Base-by-base conservation (phyloP, 2,113 vertebrate genomes). In the Grus americana region DNA sequence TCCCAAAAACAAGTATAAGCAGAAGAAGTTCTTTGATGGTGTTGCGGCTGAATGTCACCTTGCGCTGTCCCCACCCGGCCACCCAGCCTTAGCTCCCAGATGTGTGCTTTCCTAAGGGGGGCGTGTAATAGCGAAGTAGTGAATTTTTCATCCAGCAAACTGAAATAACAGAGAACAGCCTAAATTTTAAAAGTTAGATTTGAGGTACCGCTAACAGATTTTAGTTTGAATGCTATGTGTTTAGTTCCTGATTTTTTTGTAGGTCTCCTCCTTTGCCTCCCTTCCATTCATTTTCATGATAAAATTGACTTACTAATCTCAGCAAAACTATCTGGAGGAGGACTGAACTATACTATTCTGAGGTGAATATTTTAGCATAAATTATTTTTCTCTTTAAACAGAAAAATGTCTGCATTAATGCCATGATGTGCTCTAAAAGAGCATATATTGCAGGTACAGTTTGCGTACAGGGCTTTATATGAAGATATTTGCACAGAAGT, bases 21-120 rank as follows among this genome's bases (percentile, higher is more conserved):
- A 50, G 55, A 59, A 0, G 0, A 59, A 0, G 0, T 1, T 21
- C 62, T 90, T 71, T 49, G 42, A 42, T 22, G 1, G 2, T 79
- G 34, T 32, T 70, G 4, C 70, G 55, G 55, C 36, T 1, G 1
- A 58, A 18, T 30, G 59, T 17, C 40, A 30, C 49, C 34, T 72
- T 66, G 46, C 4, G 6, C 52, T 40, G 50, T 82, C 29, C 26
- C 9, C 7, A 47, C n/a, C 32, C 1, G 4, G 32, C 38, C 29
- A 23, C 36, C 22, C 26, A 16, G 19, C 34, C 23, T 68, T 22
- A 46, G 29, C 10, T 63, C 57, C 12, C 34, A 38, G 14, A 10
- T 24, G 2, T 3, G 0, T 46, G 47, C 47, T 74, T 80, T 80
- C 68, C 68, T 58, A 66, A 85, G 17, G 46, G 13, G 22, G 36